Conservation (phyloP, 2,113 vertebrate species). For the Sprattus sprattus region DNA sequence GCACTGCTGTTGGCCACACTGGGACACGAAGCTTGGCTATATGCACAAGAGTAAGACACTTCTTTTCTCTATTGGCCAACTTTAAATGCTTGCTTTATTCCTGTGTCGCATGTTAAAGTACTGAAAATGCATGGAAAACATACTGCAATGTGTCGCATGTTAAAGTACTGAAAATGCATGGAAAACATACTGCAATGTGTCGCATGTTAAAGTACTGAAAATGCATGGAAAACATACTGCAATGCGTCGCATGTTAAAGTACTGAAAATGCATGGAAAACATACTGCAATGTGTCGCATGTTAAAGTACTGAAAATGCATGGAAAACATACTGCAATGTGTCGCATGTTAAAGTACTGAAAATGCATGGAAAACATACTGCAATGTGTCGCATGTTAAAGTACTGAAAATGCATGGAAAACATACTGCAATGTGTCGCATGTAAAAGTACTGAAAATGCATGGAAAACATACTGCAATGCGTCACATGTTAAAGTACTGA, state of each 20-base stretch:
- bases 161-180: neutral
- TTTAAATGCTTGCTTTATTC: neutral
- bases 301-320: neutral
- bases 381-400: neutral
- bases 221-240: neutral
- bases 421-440: neutral
- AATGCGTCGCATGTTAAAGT: neutral
- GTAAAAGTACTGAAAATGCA: neutral
- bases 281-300: neutral
- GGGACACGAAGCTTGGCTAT: neutral
- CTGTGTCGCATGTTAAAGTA: neutral
- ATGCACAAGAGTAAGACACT: slow-evolving; percentile 12
- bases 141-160: neutral
- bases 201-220: neutral
- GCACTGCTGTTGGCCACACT: neutral
- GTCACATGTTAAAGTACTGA: neutral
- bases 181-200: neutral
- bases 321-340: neutral
- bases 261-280: neutral
- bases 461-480: neutral
- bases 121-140: neutral
- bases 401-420: neutral
- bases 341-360: neutral
- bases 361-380: neutral
- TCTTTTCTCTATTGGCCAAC: neutral